These are phyloP conservation scores for Hirudo medicinalis DNA, from an alignment of 1,140 invertebrate genomes.

Conservation along the genomic window DNA sequence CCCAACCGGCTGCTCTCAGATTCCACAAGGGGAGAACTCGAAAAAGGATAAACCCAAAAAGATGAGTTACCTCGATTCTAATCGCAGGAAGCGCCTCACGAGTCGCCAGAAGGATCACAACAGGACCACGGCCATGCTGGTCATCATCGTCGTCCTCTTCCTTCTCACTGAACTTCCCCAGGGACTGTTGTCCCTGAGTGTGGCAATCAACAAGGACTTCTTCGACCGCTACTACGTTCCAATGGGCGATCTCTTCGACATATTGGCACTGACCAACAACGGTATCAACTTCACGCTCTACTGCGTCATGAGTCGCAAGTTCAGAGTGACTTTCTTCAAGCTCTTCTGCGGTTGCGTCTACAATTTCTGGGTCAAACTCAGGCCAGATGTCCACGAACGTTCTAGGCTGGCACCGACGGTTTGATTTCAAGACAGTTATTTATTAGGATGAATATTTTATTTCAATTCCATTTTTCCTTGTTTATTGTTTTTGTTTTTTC, in stretches of 20 bases:
- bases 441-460: too few relatives aligned
- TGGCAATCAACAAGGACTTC: slow-evolving; percentile 27
- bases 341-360: slow-evolving; percentile 4
- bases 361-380: neutral
- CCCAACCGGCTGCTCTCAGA: slow-evolving; percentile 28
- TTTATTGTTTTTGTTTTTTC: too few relatives aligned
- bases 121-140: slow-evolving; percentile 73
- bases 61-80: slow-evolving; percentile 21
- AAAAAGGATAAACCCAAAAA: neutral
- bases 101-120: slow-evolving; percentile 50
- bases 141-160: slow-evolving; percentile 70
- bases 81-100: slow-evolving; percentile 31
- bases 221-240: slow-evolving; percentile 32
- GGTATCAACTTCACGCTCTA: slow-evolving; percentile 15
- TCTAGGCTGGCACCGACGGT: too few relatives aligned
- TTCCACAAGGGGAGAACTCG: neutral
- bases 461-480: too few relatives aligned
- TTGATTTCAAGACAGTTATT: too few relatives aligned
- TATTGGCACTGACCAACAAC: slow-evolving; percentile 7
- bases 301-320: slow-evolving; percentile 9
- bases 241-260: slow-evolving; percentile 8
- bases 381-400: neutral
- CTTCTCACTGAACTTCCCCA: slow-evolving; percentile 70
- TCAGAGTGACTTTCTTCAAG: slow-evolving; percentile 8
- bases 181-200: slow-evolving; percentile 39